Base-by-base conservation (phyloP, 2,888 invertebrate genomes). In the Nomada ferruginata region DNA sequence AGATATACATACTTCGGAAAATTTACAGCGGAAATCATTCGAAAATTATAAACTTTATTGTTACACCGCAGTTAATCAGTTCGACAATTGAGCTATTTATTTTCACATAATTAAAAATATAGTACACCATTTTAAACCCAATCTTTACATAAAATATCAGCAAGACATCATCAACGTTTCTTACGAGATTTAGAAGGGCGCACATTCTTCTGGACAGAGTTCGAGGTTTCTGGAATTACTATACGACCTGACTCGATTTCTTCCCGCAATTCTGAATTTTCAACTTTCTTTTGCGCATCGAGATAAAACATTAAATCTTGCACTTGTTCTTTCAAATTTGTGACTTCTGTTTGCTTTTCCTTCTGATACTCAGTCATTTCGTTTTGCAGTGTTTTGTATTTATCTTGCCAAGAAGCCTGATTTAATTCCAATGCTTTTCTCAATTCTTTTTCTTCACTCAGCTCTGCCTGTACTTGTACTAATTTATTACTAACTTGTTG, bases 261-360 rank as follows among this genome's bases (percentile, higher is more conserved):
- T 36, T 95, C 95, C 78, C 94, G 94, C 57, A 95, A 92, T 5
- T 94, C 94, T 2, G 95, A 95, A 85, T 95, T 94, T 85, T 95
- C 95, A 69, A 96, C 95, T 88, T 95, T 95, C 63, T 95, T 94
- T 92, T 97, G 97, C 0, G 98, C 99, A 87, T 99, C 98, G 89
- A 99, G 96, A 93, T 97, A 99, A 94, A 99, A 98, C 98, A 99
- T 98, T 66, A 99, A 95, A 95, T 99, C 99, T 52, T 98, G 95
- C 11, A 99, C 95, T 94, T 99, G 98, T 90, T 99, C 99, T 87
- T 97, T 96, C 47, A 99, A 94, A 26, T 98, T 98, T 0, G 94
- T 87, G n/a, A 98, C 95, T 95, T 98, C 96, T 64, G 94, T 90
- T 74, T 95, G 95, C 85, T 95, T 95, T 3, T 84, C 61, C 13